Evolutionary conservation across 2,113 vertebrate genomes (phyloP), one percentile per base, ranked within the genome.

Genomic region (Climacteris rufus): DNA sequence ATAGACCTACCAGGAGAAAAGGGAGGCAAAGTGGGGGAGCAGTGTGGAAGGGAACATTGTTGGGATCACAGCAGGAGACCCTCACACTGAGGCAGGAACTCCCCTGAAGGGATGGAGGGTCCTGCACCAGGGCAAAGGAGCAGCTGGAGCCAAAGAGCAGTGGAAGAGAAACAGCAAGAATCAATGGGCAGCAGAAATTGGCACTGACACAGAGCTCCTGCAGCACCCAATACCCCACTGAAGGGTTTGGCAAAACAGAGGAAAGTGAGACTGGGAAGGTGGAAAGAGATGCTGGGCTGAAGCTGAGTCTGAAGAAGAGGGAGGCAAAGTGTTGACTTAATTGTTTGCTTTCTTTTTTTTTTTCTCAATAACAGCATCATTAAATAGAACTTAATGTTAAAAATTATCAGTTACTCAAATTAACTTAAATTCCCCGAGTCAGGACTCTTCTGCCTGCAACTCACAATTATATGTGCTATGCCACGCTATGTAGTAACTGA

Each of bases 141-240:
- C 19, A 59, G 24, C 45, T 28, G 35, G 24, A 52, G 35, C 15
- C 24, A 52, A 79, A 21, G 6, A 53, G 12, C 7, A 53, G 47
- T 27, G 21, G n/a, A 76, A 63, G 30, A 59, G 56, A 89, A 60
- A 2, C 15, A 59, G 25, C 14, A 42, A 47, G 47, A 93, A 66
- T 5, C 2, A 57, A 77, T 24, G 11, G 12, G 27, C 4, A 47
- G 35, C 18, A 22, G 9, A 57, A 87, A n/a, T 35, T 45, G 25
- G 9, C 19, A 5, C 15, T 49, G n/a, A 42, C 7, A 9, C 9
- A 0, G 7, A 30, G 31, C 6, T 71, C 23, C 33, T 81, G 23
- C 0, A 2, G 6, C 12, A 1, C 19, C 12, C 24, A 61, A 11
- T 7, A 23, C 9, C 0, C 0, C 15, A 10, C 27, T 42, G 52